phyloP scores from a whole-genome alignment of 1,140 invertebrate genomes.

The Grapholita molesta region DNA sequence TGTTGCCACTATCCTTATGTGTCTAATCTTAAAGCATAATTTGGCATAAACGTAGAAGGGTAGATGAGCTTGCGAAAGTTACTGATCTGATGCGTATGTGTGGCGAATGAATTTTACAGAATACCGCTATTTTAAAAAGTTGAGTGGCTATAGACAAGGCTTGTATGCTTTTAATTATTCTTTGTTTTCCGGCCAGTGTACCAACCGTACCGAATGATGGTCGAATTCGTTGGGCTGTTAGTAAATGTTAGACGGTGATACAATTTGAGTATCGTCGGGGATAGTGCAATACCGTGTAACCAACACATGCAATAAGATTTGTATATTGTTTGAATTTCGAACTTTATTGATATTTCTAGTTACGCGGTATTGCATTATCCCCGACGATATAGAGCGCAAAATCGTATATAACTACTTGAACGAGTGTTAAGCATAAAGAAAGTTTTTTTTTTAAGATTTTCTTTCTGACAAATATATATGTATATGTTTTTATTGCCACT shows the following conservation, averaged over 20 bases:
- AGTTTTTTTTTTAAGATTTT: too few relatives aligned
- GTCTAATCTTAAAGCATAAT: neutral
- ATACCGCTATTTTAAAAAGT: slow-evolving; percentile 18
- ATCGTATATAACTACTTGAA: too few relatives aligned
- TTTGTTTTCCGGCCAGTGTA: slow-evolving; percentile 5
- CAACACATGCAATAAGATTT: too few relatives aligned
- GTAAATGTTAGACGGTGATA: neutral
- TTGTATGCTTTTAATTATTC: slow-evolving; percentile 25
- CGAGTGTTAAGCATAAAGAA: too few relatives aligned
- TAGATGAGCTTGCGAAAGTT: neutral
- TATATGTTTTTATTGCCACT: too few relatives aligned
- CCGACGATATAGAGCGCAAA: too few relatives aligned
- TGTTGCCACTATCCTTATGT: neutral
- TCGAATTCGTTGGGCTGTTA: neutral
- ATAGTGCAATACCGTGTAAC: too few relatives aligned
- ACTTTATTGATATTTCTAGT: too few relatives aligned
- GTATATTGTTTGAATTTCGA: too few relatives aligned
- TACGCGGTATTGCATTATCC: too few relatives aligned
- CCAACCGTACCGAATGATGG: neutral
- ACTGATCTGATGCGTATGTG: slow-evolving; percentile 20
- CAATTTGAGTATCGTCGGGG: too few relatives aligned
- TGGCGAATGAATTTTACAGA: slow-evolving; percentile 49
- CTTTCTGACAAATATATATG: too few relatives aligned
- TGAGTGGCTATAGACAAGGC: slow-evolving; percentile 15
- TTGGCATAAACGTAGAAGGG: neutral